Evolutionary conservation across 2,797 vertebrate species (phyloP).

Genomic region (Gallinago stenura): DNA sequence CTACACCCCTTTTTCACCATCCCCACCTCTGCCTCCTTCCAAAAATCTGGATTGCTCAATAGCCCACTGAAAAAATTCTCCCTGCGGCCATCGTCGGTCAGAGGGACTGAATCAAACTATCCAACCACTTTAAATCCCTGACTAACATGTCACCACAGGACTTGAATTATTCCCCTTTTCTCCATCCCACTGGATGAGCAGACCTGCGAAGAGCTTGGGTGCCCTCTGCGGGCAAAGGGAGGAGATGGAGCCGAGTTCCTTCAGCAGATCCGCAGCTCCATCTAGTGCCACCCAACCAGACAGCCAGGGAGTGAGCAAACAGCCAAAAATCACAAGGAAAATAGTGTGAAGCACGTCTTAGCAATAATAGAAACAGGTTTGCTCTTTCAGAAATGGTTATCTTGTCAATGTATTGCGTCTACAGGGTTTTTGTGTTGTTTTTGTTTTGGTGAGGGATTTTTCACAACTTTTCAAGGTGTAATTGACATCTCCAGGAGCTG

Average conservation of each 20-base stretch:
- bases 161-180: too few relatives aligned
- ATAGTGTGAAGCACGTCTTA: accelerated
- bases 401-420: accelerated
- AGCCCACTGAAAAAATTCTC: accelerated
- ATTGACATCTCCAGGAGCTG: not conserved
- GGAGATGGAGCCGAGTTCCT: accelerated
- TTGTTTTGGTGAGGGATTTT: too few relatives aligned
- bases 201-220: not conserved
- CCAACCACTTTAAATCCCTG: accelerated
- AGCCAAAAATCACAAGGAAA: accelerated
- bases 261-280: constrained; percentile 8
- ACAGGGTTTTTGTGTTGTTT: too few relatives aligned
- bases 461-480: not conserved
- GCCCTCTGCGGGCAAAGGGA: constrained; percentile 14
- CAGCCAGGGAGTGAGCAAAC: accelerated
- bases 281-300: not conserved
- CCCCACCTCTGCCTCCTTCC: not conserved
- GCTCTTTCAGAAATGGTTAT: not conserved
- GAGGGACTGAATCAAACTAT: not conserved
- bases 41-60: accelerated
- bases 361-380: not conserved
- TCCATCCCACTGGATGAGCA: accelerated
- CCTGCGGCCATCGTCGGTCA: accelerated
- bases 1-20: accelerated
- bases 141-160: accelerated